These are phyloP conservation scores for Temnothorax unifasciatus DNA, from an alignment of 2,888 invertebrate genomes.

Conservation along the genomic window DNA sequence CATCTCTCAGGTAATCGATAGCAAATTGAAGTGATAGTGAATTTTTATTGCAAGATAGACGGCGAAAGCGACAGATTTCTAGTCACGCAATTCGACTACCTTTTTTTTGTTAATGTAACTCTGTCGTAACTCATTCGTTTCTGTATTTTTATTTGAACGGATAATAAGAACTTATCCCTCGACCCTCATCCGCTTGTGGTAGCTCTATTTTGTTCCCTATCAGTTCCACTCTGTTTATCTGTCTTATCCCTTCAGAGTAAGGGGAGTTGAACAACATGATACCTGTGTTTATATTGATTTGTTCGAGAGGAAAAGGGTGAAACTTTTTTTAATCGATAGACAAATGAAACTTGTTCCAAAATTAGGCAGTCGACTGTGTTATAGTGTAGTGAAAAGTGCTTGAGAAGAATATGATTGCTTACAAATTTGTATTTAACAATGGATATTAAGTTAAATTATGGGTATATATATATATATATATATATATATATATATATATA, in stretches of 20 bases:
- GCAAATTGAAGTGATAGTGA: slow-evolving; percentile 4
- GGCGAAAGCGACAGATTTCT: not conserved
- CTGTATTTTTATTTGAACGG: not conserved
- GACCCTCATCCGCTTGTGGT: not conserved
- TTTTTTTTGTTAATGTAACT: not conserved
- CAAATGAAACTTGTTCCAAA: slow-evolving; percentile 21
- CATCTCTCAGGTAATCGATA: slow-evolving; percentile 22
- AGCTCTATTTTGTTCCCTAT: not conserved
- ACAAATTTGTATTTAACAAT: not conserved
- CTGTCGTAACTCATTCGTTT: not conserved
- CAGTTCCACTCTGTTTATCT: not conserved
- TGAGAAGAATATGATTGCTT: not conserved
- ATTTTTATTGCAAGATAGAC: not conserved
- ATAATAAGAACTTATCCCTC: not conserved
- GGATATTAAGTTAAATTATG: not conserved
- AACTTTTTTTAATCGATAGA: slow-evolving; percentile 31
- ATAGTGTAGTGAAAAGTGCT: not conserved
- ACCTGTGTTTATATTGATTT: not conserved
- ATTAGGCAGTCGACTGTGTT: not conserved
- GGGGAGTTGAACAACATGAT: not conserved
- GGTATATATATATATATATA: no score
- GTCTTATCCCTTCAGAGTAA: not conserved
- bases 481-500: not conserved
- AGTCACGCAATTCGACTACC: not conserved
- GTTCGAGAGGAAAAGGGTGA: not conserved